Conservation (phyloP, 2,888 invertebrate genomes). For the Zygaena filipendulae region DNA sequence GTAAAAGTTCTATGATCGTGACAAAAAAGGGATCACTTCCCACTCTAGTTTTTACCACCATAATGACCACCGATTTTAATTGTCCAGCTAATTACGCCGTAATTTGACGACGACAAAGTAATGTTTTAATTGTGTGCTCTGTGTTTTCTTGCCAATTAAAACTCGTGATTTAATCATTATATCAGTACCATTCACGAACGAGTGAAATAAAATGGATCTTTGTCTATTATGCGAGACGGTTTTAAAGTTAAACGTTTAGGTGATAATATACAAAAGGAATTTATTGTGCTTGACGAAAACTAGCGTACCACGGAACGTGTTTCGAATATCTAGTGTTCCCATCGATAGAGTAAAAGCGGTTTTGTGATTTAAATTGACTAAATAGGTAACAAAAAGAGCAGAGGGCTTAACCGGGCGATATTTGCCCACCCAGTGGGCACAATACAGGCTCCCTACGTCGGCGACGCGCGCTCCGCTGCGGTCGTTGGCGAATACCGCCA, state of each 20-base stretch:
- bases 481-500: conserved; percentile 65
- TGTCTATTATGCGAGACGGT: too few species aligned
- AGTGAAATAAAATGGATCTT: neutral
- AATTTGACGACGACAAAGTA: conserved; percentile 52
- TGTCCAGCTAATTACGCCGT: conserved; percentile 53
- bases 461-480: conserved; percentile 45
- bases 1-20: too few species aligned
- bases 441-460: conserved; percentile 23
- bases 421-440: conserved; percentile 57
- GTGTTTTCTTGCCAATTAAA: conserved; percentile 42
- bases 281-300: too few species aligned
- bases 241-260: too few species aligned
- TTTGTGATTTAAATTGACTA: conserved; percentile 36
- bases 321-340: neutral
- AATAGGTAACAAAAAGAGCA: conserved; percentile 46
- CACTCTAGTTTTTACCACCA: conserved; percentile 47
- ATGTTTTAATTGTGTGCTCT: conserved; percentile 61
- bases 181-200: conserved; percentile 23
- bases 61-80: conserved; percentile 62
- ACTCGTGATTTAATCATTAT: conserved; percentile 40
- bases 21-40: conserved; percentile 51
- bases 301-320: too few species aligned
- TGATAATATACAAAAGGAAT: too few species aligned
- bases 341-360: conserved; percentile 17
- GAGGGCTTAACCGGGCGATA: conserved; percentile 41